Evolutionary conservation across 2,797 vertebrate species (phyloP), one percentile per base, ranked within the genome.

Genomic region (Dromococcyx pavoninus): DNA sequence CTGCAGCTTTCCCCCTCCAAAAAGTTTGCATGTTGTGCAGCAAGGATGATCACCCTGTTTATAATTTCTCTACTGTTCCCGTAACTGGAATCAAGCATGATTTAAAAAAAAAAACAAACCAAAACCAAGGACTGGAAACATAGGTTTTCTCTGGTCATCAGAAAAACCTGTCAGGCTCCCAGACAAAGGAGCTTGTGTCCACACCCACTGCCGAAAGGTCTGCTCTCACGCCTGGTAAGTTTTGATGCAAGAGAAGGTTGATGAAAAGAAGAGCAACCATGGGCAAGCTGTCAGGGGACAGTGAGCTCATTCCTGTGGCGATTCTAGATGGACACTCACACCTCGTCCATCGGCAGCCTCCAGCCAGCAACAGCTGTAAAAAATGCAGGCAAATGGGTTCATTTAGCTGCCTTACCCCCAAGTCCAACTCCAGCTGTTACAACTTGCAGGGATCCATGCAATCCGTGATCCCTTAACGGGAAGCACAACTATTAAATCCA

Each of bases 401-500:
- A 46, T 91, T 71, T 64, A 86, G 84, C 81, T 86, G 82, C 27
- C 9, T 75, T 46, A 94, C 69, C 86, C 69, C 76, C 2, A 5
- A 83, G 61, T 54, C 83, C 92, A 87, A 73, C 58, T 88, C 13
- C 1, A 85, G 72, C 62, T 96, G 96, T 93, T 93, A 90, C 11
- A 86, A 96, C 96, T 95, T 95, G 96, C 86, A 94, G 70, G 64
- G 72, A 95, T 95, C 90, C 86, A 91, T 44, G 87, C 72, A 86
- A 69, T 32, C 92, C 57, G 2, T 10, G 79, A 89, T 75, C 92
- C 95, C 94, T 96, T 78, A n/a, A 86, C 96, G 94, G 89, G 90
- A 96, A 94, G 93, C 89, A 78, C 64, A 37, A 64, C 92, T 90
- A 94, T 96, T 96, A 97, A 97, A 96, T 71, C 94, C 86, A 96